Evolutionary conservation across 2,888 invertebrate species (phyloP).

Genomic region (Leptura quadrifasciata): DNA sequence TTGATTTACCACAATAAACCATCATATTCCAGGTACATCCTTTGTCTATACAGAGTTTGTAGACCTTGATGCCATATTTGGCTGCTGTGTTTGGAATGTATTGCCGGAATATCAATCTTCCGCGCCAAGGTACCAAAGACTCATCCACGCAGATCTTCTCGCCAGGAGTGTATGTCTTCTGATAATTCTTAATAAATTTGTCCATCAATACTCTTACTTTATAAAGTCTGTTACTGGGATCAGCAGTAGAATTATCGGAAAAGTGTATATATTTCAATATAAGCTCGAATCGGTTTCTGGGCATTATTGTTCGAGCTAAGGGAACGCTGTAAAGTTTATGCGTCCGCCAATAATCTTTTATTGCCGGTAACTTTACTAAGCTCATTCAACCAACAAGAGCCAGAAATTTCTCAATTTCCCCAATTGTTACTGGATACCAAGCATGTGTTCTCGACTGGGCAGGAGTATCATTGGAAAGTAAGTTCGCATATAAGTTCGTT

Average conservation of each 20-base stretch:
- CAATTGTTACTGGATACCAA: slow-evolving; percentile 31
- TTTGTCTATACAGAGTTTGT: slow-evolving; percentile 46
- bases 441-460: slow-evolving; percentile 37
- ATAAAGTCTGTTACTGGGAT: slow-evolving; percentile 4
- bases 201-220: slow-evolving; percentile 26
- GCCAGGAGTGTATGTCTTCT: slow-evolving; percentile 52
- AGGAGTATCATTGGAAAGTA: slow-evolving; percentile 32
- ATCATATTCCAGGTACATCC: slow-evolving; percentile 47
- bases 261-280: slow-evolving; percentile 34
- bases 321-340: slow-evolving; percentile 45
- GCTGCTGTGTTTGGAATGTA: slow-evolving; percentile 45
- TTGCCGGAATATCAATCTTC: slow-evolving; percentile 47
- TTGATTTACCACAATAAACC: slow-evolving; percentile 30
- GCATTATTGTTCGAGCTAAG: slow-evolving; percentile 27
- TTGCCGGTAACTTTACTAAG: slow-evolving; percentile 39
- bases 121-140: slow-evolving; percentile 46
- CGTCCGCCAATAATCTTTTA: neutral
- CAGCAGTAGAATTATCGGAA: slow-evolving; percentile 20
- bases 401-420: slow-evolving; percentile 14
- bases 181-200: slow-evolving; percentile 39
- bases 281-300: slow-evolving; percentile 32
- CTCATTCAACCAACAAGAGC: slow-evolving; percentile 41
- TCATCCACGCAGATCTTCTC: slow-evolving; percentile 47
- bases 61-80: slow-evolving; percentile 47
- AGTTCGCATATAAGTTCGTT: slow-evolving; percentile 46